phyloP scores from a whole-genome alignment of 2,113 vertebrate species.

The Stomatorhinus ivindoensis region DNA sequence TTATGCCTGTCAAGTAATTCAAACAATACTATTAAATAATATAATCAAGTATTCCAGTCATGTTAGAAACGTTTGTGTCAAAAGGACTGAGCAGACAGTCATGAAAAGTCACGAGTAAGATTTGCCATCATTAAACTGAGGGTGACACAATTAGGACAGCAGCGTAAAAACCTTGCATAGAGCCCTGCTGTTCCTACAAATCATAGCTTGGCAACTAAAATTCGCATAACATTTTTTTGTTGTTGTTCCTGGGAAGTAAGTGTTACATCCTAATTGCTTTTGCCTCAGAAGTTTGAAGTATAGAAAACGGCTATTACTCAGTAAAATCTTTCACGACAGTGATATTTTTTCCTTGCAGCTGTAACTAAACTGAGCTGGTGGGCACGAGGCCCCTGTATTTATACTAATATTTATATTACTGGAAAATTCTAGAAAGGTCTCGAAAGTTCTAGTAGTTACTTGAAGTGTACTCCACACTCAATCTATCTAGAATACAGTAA shows the following conservation, averaged over 20 bases:
- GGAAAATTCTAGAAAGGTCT: background rate
- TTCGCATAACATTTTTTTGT: background rate
- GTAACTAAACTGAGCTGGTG: background rate
- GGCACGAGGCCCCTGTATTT: background rate
- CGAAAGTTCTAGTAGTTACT: background rate
- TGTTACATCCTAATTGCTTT: background rate
- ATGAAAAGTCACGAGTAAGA: background rate
- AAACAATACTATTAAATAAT: background rate
- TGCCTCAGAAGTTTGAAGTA: background rate
- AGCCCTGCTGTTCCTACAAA: background rate
- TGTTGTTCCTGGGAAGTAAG: background rate
- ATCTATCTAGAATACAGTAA: background rate
- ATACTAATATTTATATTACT: background rate
- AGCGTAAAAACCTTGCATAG: background rate
- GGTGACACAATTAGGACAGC: background rate
- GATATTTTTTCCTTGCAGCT: background rate
- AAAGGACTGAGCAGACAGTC: background rate
- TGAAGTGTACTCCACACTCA: background rate
- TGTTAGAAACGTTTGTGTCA: background rate
- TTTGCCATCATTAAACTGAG: background rate
- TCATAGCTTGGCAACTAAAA: background rate
- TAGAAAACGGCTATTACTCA: background rate
- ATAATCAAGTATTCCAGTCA: background rate
- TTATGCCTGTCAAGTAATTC: background rate
- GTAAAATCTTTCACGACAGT: background rate